Base-by-base conservation (phyloP, 2,888 invertebrate species). In the Leucophenga montana region DNA sequence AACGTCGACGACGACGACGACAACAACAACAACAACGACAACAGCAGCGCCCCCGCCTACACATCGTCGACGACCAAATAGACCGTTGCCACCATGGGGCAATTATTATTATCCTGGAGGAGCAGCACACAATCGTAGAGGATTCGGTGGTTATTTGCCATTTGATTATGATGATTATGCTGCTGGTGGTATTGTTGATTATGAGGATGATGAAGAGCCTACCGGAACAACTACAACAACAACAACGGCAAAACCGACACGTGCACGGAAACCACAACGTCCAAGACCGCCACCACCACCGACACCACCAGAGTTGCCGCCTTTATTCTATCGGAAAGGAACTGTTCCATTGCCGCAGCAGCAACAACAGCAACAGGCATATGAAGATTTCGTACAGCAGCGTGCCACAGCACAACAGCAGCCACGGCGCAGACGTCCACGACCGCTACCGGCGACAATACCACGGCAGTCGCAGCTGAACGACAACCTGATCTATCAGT, bases 401-500 rank as follows among this genome's bases (percentile, higher is more conserved):
- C 39, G 44, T 11, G 16, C n/a, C n/a, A 1, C 48, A 27, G 3
- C 48, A 11, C 46, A 8, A 22, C 46, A 14, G 27, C 46, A 5
- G 6, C 27, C 22, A n/a, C 46, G 9, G 31, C 59, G 33, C 16
- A 59, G 59, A 59, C 59, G 59, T 16, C 31, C 31, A 18, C 14
- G 18, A 50, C 50, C 65, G 13, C 53, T 33, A 9, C 48, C 67
- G 16, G 61, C 72, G 18, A 64, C 66, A 8, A 61, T 57, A 1
- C 71, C 50, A 50, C 50, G 44, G 8, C n/a, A 27, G 69, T 13
- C 73, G 69, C 79, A 79, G 67, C 72, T 85, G 66, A 73, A 78
- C 31, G 78, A 83, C 64, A 78, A 79, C 5, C 74, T 86, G 33
- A 71, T 83, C 70, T 86, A 84, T 77, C 85, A 85, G 77, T 86